Percentiles rank a stretch among this genome's conserved stretches.
These are phyloP conservation scores for Parnassius mnemosyne DNA, from an alignment of 2,888 invertebrate genomes.

Conservation along the genomic window DNA sequence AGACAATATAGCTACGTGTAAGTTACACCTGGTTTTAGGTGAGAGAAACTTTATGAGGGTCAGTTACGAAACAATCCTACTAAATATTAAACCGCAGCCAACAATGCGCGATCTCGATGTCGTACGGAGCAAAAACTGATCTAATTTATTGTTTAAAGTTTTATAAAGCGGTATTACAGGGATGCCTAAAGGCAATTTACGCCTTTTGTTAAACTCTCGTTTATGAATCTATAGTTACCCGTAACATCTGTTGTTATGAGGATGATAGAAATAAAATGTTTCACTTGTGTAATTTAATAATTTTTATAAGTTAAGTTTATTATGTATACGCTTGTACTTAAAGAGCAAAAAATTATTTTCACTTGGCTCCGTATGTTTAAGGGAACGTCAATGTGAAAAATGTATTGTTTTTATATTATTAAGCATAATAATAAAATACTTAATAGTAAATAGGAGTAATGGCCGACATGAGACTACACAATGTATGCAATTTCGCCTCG, in stretches of 20 bases:
- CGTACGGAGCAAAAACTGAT: constrained; percentile 53
- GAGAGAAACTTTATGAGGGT: constrained; percentile 47
- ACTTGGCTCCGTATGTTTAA: too few species aligned
- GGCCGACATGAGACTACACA: too few species aligned
- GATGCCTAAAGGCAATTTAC: constrained; percentile 21
- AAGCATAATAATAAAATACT: too few species aligned
- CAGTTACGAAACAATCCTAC: constrained; percentile 59
- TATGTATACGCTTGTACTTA: too few species aligned
- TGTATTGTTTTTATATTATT: too few species aligned
- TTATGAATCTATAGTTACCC: constrained; percentile 1
- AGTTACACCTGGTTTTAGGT: constrained; percentile 30
- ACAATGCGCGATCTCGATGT: constrained; percentile 53
- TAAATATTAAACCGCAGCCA: constrained; percentile 54
- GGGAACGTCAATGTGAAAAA: too few species aligned
- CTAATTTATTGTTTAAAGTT: constrained; percentile 54
- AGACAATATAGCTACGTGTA: constrained; percentile 12
- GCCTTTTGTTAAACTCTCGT: constrained; percentile 19
- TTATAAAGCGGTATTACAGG: constrained; percentile 34
- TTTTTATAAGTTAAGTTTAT: too few species aligned
- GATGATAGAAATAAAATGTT: background rate
- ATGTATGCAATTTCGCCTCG: too few species aligned
- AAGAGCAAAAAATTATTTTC: too few species aligned
- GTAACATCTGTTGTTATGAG: constrained; percentile 7
- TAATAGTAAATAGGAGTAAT: too few species aligned
- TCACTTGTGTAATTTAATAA: background rate